Conservation (phyloP, 2,888 invertebrate species). For the Mycalesis mineus region DNA sequence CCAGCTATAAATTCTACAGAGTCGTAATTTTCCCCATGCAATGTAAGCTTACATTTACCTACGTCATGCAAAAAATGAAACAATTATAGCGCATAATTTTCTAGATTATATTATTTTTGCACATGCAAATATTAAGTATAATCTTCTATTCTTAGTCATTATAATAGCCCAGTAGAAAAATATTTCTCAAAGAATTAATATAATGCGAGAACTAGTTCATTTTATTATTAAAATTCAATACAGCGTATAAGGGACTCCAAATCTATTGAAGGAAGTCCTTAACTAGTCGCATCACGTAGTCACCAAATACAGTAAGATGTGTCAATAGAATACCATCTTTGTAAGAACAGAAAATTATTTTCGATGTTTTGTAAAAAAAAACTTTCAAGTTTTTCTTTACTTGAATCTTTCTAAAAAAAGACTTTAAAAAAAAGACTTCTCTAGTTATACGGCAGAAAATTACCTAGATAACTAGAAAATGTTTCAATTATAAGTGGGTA, state of each 20-base stretch:
- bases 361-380: background rate
- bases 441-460: no score
- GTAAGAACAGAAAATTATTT: background rate
- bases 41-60: background rate
- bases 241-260: background rate
- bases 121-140: no score
- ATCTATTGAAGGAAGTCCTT: background rate
- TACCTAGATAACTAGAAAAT: no score
- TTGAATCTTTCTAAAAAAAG: no score
- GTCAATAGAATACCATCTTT: background rate
- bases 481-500: no score
- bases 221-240: background rate
- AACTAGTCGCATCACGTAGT: background rate
- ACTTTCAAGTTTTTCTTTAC: no score
- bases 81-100: background rate
- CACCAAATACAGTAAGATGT: background rate
- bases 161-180: no score
- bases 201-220: no score
- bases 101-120: no score
- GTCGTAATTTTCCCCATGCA: slow-evolving; percentile 11
- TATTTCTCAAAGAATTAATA: no score
- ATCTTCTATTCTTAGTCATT: no score
- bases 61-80: background rate
- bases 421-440: no score
- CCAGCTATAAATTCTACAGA: slow-evolving; percentile 14